Conservation (phyloP, 2,797 vertebrate genomes). For the Enoplosus armatus region DNA sequence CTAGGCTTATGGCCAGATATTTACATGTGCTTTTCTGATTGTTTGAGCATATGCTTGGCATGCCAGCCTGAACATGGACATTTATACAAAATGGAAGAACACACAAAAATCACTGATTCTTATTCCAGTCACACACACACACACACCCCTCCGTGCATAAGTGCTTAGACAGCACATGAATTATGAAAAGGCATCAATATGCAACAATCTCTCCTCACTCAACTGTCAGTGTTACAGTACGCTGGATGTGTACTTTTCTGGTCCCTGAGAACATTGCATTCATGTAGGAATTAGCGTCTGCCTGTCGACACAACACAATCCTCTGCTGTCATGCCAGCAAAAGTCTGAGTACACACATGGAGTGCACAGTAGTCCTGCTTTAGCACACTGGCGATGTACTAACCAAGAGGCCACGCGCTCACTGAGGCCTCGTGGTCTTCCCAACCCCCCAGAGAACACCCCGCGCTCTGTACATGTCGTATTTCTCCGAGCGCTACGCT, state of each 20-base stretch:
- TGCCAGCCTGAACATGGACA: neutral
- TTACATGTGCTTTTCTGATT: neutral
- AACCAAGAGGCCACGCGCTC: neutral
- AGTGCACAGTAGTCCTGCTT: neutral
- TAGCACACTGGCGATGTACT: neutral
- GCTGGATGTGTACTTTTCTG: neutral
- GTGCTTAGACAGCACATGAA: conserved; percentile 64
- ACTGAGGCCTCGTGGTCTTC: conserved; percentile 6
- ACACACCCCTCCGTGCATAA: conserved; percentile 32
- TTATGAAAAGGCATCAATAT: conserved; percentile 70
- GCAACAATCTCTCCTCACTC: conserved; percentile 46
- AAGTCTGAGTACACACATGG: neutral
- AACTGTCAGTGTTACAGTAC: conserved; percentile 31
- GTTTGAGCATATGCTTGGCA: neutral
- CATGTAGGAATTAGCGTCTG: conserved; percentile 27
- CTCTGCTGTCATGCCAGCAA: neutral
- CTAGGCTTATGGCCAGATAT: neutral
- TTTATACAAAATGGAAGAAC: neutral
- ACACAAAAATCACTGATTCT: conserved; percentile 10
- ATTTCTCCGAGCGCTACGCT: neutral
- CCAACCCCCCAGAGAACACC: conserved; percentile 10
- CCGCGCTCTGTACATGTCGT: neutral
- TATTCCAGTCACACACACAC: conserved; percentile 62
- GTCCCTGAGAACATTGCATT: conserved; percentile 11
- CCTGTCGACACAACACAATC: conserved; percentile 28